Conservation (phyloP, 1,140 invertebrate species). For the Sesamia nonagrioides region DNA sequence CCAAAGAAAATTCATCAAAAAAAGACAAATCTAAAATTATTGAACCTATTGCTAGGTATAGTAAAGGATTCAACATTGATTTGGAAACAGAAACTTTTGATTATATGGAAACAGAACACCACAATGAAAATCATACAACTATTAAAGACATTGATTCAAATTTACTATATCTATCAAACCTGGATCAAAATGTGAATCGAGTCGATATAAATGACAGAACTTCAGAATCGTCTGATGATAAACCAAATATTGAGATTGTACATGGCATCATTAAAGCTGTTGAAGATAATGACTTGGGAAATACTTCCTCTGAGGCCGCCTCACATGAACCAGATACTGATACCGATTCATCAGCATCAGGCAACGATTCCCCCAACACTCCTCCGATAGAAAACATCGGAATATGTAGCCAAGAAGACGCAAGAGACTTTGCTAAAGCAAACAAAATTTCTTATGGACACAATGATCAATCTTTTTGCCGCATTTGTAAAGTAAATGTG, state of each 20-base stretch:
- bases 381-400: neutral
- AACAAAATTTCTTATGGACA: slow-evolving; percentile 53
- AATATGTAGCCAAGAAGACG: slow-evolving; percentile 10
- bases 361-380: neutral
- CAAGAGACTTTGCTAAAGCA: slow-evolving; percentile 53
- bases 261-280: neutral
- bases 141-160: neutral
- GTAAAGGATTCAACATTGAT: slow-evolving; percentile 54
- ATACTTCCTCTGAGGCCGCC: neutral
- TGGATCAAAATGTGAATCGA: slow-evolving; percentile 13
- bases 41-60: slow-evolving; percentile 39
- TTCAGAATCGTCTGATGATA: neutral
- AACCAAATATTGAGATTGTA: neutral
- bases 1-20: neutral
- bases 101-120: slow-evolving; percentile 41
- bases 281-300: neutral
- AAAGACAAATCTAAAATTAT: slow-evolving; percentile 48
- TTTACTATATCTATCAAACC: neutral
- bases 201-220: slow-evolving; percentile 21
- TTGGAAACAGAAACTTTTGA: slow-evolving; percentile 48
- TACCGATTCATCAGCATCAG: too few species aligned
- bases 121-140: slow-evolving; percentile 50
- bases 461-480: slow-evolving; percentile 54
- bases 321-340: neutral
- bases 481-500: slow-evolving; percentile 54